Evolutionary conservation across 1,140 invertebrate species (phyloP).

Genomic region (Drosophila hydei): DNA sequence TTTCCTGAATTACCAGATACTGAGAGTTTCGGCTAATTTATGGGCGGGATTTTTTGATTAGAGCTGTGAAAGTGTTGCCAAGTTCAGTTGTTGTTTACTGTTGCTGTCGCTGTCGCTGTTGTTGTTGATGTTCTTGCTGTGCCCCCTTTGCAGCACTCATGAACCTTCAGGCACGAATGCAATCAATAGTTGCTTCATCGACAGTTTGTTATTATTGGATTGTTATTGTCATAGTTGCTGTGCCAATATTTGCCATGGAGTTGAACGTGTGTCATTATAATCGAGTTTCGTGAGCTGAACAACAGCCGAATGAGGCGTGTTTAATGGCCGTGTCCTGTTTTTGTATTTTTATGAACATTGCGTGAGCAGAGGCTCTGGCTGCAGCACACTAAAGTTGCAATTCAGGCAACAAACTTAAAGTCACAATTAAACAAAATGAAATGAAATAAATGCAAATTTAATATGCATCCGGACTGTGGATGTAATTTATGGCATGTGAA

Average conservation of each 20-base stretch:
- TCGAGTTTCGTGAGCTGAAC: neutral
- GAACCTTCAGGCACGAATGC: conserved; percentile 27
- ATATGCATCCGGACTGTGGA: neutral
- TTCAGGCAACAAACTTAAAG: neutral
- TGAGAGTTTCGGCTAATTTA: conserved; percentile 20
- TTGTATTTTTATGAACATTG: neutral
- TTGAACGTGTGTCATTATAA: neutral
- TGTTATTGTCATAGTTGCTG: conserved; percentile 24
- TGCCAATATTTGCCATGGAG: conserved; percentile 7
- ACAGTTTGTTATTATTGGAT: conserved; percentile 20
- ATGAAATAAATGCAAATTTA: conserved; percentile 1
- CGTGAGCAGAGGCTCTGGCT: neutral
- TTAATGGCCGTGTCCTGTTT: neutral
- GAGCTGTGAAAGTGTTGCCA: conserved; percentile 14
- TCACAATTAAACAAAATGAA: neutral
- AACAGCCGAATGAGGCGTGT: neutral
- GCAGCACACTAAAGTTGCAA: too few relatives aligned
- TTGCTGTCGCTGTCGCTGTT: neutral
- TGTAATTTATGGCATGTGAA: neutral
- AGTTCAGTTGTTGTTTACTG: neutral
- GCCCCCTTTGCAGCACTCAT: neutral
- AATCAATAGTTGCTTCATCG: conserved; percentile 38
- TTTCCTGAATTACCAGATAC: conserved; percentile 29
- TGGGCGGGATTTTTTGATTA: conserved; percentile 5
- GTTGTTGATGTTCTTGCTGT: neutral